Evolutionary conservation across 2,113 vertebrate genomes (phyloP), one percentile per base, ranked within the genome.

Genomic region (Megatriorchis doriae): DNA sequence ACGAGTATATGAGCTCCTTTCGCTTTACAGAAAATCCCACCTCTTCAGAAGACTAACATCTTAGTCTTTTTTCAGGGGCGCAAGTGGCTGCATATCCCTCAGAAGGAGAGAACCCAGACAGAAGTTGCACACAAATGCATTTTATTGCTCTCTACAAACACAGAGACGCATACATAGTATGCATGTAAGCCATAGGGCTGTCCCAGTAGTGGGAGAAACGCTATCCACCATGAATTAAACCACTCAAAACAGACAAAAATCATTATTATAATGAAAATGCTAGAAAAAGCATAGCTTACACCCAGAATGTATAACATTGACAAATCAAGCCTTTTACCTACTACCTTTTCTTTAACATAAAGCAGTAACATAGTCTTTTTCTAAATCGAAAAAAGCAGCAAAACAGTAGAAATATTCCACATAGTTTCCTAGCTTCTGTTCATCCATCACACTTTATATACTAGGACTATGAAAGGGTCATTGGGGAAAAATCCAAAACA

Each of bases 181-280:
- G 96, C 94, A 89, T 5, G 7, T 42, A 16, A 80, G 83, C 95
- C 95, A 11, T 5, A 36, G 36, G 90, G 91, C 96, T 82, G 77
- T 97, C 97, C 96, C 95, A 82, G 56, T 3, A 91, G 40, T 1
- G 92, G 95, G 96, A 96, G 38, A 93, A 95, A 96, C 65, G 43
- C 14, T 34, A 96, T 96, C 81, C 96, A 93, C 71, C 83, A 79
- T 36, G 92, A 95, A 96, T 94, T 81, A 70, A 73, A 93, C 25
- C 96, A 81, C 95, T 62, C 27, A 59, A 70, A 47, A 83, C 85
- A 96, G 71, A 96, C 90, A 93, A 92, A 63, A 78, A 74, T 95
- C 96, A 95, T 96, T 96, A 94, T 95, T 86, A 84, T 96, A 97
- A 97, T 95, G 93, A 96, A 96, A 90, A 87, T 88, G 86, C 90